Conservation (phyloP, 2,888 invertebrate species). For the Diachrysia chrysitis region DNA sequence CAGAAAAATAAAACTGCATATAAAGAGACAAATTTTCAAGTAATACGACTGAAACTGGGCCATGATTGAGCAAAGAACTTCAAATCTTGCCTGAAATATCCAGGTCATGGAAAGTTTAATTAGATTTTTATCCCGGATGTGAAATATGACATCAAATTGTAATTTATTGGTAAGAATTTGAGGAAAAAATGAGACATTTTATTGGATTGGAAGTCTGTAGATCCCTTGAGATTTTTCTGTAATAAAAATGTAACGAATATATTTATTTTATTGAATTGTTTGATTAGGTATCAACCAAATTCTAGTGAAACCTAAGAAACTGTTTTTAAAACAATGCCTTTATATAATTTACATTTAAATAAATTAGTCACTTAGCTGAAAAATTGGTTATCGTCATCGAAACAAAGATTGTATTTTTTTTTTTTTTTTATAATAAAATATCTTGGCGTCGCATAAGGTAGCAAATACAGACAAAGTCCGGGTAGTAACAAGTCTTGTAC, state of each 20-base stretch:
- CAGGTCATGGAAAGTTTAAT: slow-evolving; percentile 2
- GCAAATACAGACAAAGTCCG: slow-evolving; percentile 6
- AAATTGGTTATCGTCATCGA: no score
- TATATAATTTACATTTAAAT: no score
- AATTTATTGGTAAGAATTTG: not conserved
- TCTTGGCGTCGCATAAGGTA: not conserved
- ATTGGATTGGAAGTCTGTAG: not conserved
- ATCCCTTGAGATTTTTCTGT: not conserved
- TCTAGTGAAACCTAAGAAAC: no score
- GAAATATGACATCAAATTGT: not conserved
- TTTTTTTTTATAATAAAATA: no score
- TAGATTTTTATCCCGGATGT: slow-evolving; percentile 1
- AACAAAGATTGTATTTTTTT: no score
- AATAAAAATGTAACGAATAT: no score
- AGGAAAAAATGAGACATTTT: not conserved
- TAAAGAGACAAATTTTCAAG: not conserved
- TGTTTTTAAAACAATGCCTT: no score
- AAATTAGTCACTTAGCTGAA: no score
- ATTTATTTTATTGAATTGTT: no score
- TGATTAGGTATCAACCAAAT: no score
- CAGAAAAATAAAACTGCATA: slow-evolving; percentile 2
- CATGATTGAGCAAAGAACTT: slow-evolving; percentile 4
- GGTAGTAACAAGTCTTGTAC: slow-evolving; percentile 22
- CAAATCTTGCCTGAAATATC: slow-evolving; percentile 1
- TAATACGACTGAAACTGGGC: slow-evolving; percentile 4